Base-by-base conservation (phyloP, 2,113 vertebrate species). In the Cynocephalus volans region DNA sequence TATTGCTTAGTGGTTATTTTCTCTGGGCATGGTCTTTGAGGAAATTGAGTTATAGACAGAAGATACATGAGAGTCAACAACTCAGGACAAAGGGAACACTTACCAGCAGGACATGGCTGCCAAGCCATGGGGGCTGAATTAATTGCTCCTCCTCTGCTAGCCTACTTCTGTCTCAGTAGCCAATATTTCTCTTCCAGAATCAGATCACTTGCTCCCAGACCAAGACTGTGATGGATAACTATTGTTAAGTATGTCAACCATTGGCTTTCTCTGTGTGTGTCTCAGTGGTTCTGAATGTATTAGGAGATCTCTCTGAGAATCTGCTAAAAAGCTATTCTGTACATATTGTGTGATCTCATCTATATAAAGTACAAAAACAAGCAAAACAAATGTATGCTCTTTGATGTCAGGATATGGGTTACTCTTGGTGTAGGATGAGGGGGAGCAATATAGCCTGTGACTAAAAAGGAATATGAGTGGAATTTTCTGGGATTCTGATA, bases 111-210 rank as follows among this genome's bases (percentile, higher is more conserved):
- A 76, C 76, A 3, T 21, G 48, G 26, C 65, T 67, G 1, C 50
- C 56, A 83, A 70, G 21, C 8, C 73, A 77, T 3, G 1, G 48
- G 33, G 19, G 17, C 21, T 36, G 6, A 83, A 19, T 48, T 64
- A 97, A 75, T n/a, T 73, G 8, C 11, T 79, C 24, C 24, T 89
- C 62, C 23, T 88, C 4, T 65, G n/a, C 88, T 73, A 45, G 24
- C 31, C 52, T 31, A 31, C 75, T 91, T 85, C 83, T 56, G 19
- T 56, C 41, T 41, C 48, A 45, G 31, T 56, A 73, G 70, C 60
- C 67, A 89, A 62, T 41, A 62, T 64, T 90, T 90, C 81, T 96
- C 28, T 81, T 89, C 84, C 94, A 82, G 48, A 82, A 87, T 81
- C 92, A 92, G 69, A 54, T 90, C 4, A 0, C 41, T 50, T 86